These are phyloP conservation scores for Phoeniculus purpureus DNA, from an alignment of 2,797 vertebrate genomes.

Conservation along the genomic window DNA sequence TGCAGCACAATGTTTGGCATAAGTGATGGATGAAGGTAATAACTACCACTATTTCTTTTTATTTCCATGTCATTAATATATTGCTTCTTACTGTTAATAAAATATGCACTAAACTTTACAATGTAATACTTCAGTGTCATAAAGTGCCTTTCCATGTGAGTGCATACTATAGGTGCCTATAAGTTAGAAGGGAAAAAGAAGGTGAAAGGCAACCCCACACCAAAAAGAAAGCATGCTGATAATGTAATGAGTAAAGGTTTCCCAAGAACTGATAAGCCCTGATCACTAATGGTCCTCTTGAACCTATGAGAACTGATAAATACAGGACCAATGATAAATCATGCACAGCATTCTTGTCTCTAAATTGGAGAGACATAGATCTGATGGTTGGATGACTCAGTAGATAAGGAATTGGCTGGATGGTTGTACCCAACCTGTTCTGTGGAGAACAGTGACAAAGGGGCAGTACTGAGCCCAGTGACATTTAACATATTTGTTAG, in stretches of 20 bases:
- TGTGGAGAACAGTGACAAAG: too few species aligned
- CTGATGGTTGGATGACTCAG: too few species aligned
- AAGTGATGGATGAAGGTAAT: not conserved
- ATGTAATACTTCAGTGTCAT: not conserved
- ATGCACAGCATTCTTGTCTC: too few species aligned
- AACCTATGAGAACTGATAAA: not conserved
- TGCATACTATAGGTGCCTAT: not conserved
- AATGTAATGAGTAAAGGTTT: not conserved
- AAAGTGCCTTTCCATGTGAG: not conserved
- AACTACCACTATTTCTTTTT: not conserved
- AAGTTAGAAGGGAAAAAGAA: not conserved
- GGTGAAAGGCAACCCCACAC: not conserved
- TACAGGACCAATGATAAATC: not conserved
- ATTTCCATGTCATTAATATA: not conserved
- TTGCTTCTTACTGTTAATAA: not conserved
- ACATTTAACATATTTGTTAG: too few species aligned
- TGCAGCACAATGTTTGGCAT: not conserved
- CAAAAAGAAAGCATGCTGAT: not conserved
- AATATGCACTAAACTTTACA: not conserved
- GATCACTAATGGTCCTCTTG: not conserved
- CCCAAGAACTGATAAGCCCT: not conserved
- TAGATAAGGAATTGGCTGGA: too few species aligned
- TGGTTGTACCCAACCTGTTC: too few species aligned
- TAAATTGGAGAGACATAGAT: too few species aligned
- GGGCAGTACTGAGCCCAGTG: too few species aligned